Evolutionary conservation across 2,888 invertebrate genomes (phyloP).

Genomic region (Ormyrus thymus): DNA sequence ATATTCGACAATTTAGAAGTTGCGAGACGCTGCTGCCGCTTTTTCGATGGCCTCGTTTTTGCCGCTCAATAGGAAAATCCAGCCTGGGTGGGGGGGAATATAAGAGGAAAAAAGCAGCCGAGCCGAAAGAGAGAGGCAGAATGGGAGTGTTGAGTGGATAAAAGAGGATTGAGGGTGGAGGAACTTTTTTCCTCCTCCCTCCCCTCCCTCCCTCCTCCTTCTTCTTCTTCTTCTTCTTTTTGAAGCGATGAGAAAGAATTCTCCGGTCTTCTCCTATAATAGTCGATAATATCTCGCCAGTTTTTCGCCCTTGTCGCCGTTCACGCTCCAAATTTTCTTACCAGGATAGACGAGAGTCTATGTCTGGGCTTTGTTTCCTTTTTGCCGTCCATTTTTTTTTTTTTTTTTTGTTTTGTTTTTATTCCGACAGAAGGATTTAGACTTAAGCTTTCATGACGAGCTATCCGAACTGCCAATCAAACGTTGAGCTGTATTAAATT

Average conservation of each 20-base stretch:
- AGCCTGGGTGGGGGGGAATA: slow-evolving; percentile 4
- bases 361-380: too few species aligned
- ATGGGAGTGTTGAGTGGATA: slow-evolving; percentile 55
- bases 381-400: too few species aligned
- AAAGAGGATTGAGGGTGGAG: slow-evolving; percentile 53
- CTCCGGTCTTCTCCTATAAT: slow-evolving; percentile 41
- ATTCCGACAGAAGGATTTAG: too few species aligned
- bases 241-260: slow-evolving; percentile 23
- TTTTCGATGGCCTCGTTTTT: slow-evolving; percentile 57
- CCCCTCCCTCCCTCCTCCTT: not conserved
- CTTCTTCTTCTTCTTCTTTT: slow-evolving; percentile 18
- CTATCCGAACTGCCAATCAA: too few species aligned
- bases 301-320: slow-evolving; percentile 5
- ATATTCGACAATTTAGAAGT: slow-evolving; percentile 43
- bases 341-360: too few species aligned
- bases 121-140: slow-evolving; percentile 20
- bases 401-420: too few species aligned
- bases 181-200: slow-evolving; percentile 19
- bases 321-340: slow-evolving; percentile 31
- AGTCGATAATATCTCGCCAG: slow-evolving; percentile 38
- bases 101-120: slow-evolving; percentile 11
- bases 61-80: slow-evolving; percentile 55
- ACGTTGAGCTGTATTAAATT: too few species aligned
- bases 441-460: too few species aligned
- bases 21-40: slow-evolving; percentile 42